phyloP scores from a whole-genome alignment of 2,888 invertebrate genomes.

The Lepidocyrtoides sp. region DNA sequence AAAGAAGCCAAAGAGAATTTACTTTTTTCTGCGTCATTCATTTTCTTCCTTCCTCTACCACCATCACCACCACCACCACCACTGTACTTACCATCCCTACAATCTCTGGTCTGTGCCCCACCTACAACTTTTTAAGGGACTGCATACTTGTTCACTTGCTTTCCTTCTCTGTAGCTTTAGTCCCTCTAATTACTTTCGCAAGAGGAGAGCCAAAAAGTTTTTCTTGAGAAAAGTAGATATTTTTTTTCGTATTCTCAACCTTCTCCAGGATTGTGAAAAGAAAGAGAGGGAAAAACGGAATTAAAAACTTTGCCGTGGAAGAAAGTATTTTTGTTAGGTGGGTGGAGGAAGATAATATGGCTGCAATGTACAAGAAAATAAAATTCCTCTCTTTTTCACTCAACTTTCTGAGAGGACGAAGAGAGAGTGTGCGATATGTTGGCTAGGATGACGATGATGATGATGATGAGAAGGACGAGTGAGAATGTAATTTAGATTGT shows the following conservation, averaged over 20 bases:
- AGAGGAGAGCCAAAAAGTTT: constrained; percentile 71
- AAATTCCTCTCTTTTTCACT: constrained; percentile 51
- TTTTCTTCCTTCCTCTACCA: constrained; percentile 18
- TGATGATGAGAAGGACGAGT: constrained; percentile 48
- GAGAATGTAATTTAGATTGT: constrained; percentile 73
- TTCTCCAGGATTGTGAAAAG: constrained; percentile 31
- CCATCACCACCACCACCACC: no score
- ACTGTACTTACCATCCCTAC: no score
- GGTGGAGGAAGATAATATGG: neutral
- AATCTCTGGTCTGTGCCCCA: no score
- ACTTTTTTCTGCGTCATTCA: constrained; percentile 70
- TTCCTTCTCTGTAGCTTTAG: neutral
- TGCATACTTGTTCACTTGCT: constrained; percentile 19
- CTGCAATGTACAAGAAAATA: constrained; percentile 43
- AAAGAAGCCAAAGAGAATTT: constrained; percentile 48
- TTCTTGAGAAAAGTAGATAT: constrained; percentile 29
- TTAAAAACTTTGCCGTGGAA: constrained; percentile 49
- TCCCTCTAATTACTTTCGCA: constrained; percentile 76
- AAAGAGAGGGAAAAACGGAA: constrained; percentile 52
- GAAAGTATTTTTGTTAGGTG: constrained; percentile 36
- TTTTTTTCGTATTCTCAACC: constrained; percentile 32
- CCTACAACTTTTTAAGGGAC: constrained; percentile 31
- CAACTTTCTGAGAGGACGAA: constrained; percentile 50
- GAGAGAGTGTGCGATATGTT: constrained; percentile 35
- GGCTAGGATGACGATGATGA: constrained; percentile 38